Base-by-base conservation (phyloP, 2,888 invertebrate species). In the Elysia crispata region DNA sequence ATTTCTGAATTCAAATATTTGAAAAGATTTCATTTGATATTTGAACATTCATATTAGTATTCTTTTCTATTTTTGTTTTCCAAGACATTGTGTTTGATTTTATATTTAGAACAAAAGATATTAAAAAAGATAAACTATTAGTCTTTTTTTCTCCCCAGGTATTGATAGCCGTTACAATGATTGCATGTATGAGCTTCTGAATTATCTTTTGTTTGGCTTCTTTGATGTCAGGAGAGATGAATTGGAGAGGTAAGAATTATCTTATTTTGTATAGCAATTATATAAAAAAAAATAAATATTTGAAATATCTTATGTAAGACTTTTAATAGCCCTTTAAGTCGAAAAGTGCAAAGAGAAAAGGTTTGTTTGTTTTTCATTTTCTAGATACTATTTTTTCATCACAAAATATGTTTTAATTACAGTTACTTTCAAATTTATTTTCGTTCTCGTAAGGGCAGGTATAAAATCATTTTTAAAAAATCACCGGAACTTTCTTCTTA, bases 111-210 rank as follows among this genome's bases (percentile, higher is more conserved):
- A 62, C 5, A 18, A 23, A n/a, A 6, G 28, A 13, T 6, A 30
- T 8, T 5, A 23, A 64, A 25, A 49, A 33, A 23, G n/a, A 33
- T 5, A 33, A 20, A 5, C 18, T 72, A n/a, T n/a, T n/a, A n/a
- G n/a, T n/a, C n/a, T 20, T n/a, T n/a, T 72, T 62, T 76, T 60
- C 54, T 33, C 85, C 85, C 8, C 83, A 91, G 91, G 91, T 30
- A 90, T 91, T 83, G 91, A 91, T 83, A 87, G 90, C 67, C 81
- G 90, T 11, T 91, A 90, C 83, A 90, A 90, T 88, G 89, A 91
- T 79, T 91, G 91, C 8, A 87, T 86, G 75, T 81, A 82, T 41
- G 89, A 91, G 77, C 84, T 91, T n/a, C 85, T 89, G 25, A 90
- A 90, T 82, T 91, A 90, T 79, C 85, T 91, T 11, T 83, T 91